Evolutionary conservation across 2,888 invertebrate genomes (phyloP), one percentile per base, ranked within the genome.

Genomic region (Xanthostigma xanthostigma): DNA sequence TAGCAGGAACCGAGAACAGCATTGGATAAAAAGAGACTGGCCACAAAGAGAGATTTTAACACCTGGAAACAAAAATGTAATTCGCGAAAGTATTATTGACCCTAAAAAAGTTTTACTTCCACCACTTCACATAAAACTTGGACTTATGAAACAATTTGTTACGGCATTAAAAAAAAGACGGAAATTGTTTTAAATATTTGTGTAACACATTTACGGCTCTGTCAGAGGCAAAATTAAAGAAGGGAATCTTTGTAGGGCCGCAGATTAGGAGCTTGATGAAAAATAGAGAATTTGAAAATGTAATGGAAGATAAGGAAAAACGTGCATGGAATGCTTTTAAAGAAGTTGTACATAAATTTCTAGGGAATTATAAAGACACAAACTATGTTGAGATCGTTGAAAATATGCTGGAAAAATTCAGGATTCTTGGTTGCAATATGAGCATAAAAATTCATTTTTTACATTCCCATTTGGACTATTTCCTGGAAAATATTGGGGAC

Each of bases 401-500:
- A 49, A 49, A 51, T 34, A 53, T 61, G 55, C 44, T 60, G 41
- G 42, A 49, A 41, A 56, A 47, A 36, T 57, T 51, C 48, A 45
- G 40, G 9, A 27, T 37, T 9, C 4, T 59, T 17, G 61, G 60
- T n/a, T 59, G 58, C 50, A 55, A 56, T 36, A 64, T 64, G 62
- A n/a, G n/a, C n/a, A n/a, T n/a, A n/a, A n/a, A n/a, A n/a, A n/a
- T n/a, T n/a, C n/a, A n/a, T n/a, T n/a, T 57, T 55, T 36, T 64
- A 38, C 50, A 60, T 51, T 59, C 54, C 35, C 61, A 65, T 52
- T 46, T 64, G 37, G 58, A 62, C 51, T 57, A 56, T 49, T 66
- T 65, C 55, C 61, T 61, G 11, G 55, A 60, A 54, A 66, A 64
- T 56, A 53, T 60, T 41, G 62, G 60, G 44, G 59, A 52, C 47